A percentile compares a stretch with the other conserved stretches of the same genome.
Conservation (phyloP, 35 echinoderm and acorn worm species). For the Amphiura filiformis region DNA sequence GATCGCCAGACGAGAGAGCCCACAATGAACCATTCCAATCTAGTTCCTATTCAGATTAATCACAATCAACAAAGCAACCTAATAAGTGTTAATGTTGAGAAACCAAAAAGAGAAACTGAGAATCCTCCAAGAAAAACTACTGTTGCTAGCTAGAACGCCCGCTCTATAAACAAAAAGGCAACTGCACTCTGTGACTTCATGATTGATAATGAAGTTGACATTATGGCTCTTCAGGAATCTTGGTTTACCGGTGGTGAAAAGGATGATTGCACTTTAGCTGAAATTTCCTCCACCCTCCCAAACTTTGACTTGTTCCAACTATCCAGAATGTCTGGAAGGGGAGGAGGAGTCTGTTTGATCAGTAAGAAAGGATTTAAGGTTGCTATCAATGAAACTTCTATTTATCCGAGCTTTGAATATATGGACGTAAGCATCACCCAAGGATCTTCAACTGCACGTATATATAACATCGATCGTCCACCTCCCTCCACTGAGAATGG, state of each 20-base stretch:
- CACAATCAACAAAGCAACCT: constrained; percentile 23
- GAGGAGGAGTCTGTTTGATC: neutral
- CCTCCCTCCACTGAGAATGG: neutral
- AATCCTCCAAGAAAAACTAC: neutral
- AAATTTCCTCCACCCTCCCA: neutral
- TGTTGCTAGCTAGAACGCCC: neutral
- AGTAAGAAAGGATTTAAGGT: neutral
- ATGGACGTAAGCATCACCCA: neutral
- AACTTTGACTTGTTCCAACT: constrained; percentile 14
- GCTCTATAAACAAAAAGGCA: constrained; percentile 13
- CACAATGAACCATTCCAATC: neutral
- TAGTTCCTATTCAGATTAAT: constrained; percentile 4
- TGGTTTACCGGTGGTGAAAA: neutral
- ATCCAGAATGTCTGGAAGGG: neutral
- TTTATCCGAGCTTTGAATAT: neutral
- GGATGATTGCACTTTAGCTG: constrained; percentile 1
- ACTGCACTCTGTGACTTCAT: neutral
- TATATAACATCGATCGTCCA: neutral
- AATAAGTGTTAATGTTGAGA: neutral
- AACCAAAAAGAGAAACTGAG: neutral
- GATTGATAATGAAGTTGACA: neutral
- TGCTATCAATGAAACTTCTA: constrained; percentile 1
- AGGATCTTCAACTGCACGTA: neutral
- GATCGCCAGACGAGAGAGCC: neutral
- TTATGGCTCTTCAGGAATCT: constrained; percentile 10